Evolutionary conservation across 2,797 vertebrate species (phyloP).

Genomic region (Pseudopleuronectes americanus): DNA sequence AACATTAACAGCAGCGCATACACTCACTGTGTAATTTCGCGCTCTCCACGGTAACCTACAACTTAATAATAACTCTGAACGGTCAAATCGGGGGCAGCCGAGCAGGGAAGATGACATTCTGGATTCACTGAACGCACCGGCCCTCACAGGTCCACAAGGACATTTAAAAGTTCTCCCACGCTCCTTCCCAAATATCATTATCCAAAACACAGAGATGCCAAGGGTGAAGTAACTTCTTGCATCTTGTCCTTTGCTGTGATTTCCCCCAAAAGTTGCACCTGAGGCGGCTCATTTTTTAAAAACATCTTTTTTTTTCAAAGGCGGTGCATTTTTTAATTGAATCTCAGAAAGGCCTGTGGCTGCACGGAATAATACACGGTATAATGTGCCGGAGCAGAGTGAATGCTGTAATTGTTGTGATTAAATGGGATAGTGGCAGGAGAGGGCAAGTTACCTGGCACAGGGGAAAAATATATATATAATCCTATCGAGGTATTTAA

Average conservation of each 20-base stretch:
- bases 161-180: slow-evolving; percentile 29
- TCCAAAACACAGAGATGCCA: slow-evolving; percentile 24
- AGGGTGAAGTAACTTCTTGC: slow-evolving; percentile 20
- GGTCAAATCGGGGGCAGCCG: slow-evolving; percentile 12
- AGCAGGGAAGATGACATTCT: slow-evolving; percentile 41
- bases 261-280: slow-evolving; percentile 40
- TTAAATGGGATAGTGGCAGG: slow-evolving; percentile 48
- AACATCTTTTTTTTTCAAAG: slow-evolving; percentile 14
- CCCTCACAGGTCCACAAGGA: slow-evolving; percentile 18
- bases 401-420: slow-evolving; percentile 60
- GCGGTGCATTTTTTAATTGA: slow-evolving; percentile 52
- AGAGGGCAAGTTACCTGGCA: slow-evolving; percentile 23
- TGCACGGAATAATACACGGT: slow-evolving; percentile 15
- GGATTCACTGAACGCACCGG: slow-evolving; percentile 16
- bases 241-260: slow-evolving; percentile 23
- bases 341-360: slow-evolving; percentile 51
- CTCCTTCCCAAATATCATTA: slow-evolving; percentile 20
- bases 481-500: slow-evolving; percentile 36
- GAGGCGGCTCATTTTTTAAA: slow-evolving; percentile 28
- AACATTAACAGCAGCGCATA: not conserved
- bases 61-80: slow-evolving; percentile 22
- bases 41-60: not conserved
- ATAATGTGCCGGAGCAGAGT: slow-evolving; percentile 42
- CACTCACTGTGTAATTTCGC: not conserved
- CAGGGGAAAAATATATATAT: slow-evolving; percentile 17